Evolutionary conservation across 2,888 invertebrate species (phyloP).

Genomic region (Platynereis dumerilii): DNA sequence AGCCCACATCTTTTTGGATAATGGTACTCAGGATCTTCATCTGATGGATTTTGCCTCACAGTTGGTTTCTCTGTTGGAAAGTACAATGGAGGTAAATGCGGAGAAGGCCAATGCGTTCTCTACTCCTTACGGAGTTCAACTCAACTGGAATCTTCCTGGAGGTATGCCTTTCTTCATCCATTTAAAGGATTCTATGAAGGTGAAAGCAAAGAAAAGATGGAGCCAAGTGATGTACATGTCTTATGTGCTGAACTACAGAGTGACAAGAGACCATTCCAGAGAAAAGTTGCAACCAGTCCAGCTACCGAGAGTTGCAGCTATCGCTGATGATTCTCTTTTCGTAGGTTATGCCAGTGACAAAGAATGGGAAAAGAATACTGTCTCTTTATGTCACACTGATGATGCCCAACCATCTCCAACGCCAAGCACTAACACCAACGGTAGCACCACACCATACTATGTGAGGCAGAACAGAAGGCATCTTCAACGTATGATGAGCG

Average conservation of each 20-base stretch:
- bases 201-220: slow-evolving; percentile 52
- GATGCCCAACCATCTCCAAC: slow-evolving; percentile 10
- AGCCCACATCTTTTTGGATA: slow-evolving; percentile 50
- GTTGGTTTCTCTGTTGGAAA: slow-evolving; percentile 42
- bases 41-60: slow-evolving; percentile 47
- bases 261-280: slow-evolving; percentile 12
- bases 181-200: slow-evolving; percentile 44
- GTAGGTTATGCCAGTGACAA: slow-evolving; percentile 27
- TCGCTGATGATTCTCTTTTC: slow-evolving; percentile 22
- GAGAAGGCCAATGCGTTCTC: slow-evolving; percentile 37
- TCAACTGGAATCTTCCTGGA: slow-evolving; percentile 41
- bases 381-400: not conserved
- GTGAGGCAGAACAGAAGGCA: slow-evolving; percentile 12
- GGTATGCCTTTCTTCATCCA: slow-evolving; percentile 50
- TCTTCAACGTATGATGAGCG: slow-evolving; percentile 18
- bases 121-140: slow-evolving; percentile 49
- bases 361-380: slow-evolving; percentile 27
- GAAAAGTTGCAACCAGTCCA: slow-evolving; percentile 14
- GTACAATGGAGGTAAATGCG: slow-evolving; percentile 35
- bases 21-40: slow-evolving; percentile 41
- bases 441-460: slow-evolving; percentile 17
- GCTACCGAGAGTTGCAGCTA: not conserved
- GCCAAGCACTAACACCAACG: slow-evolving; percentile 14
- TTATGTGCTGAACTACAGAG: slow-evolving; percentile 43
- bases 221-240: slow-evolving; percentile 53